Conservation (phyloP, 2,797 vertebrate species). For the Iguana delicatissima region DNA sequence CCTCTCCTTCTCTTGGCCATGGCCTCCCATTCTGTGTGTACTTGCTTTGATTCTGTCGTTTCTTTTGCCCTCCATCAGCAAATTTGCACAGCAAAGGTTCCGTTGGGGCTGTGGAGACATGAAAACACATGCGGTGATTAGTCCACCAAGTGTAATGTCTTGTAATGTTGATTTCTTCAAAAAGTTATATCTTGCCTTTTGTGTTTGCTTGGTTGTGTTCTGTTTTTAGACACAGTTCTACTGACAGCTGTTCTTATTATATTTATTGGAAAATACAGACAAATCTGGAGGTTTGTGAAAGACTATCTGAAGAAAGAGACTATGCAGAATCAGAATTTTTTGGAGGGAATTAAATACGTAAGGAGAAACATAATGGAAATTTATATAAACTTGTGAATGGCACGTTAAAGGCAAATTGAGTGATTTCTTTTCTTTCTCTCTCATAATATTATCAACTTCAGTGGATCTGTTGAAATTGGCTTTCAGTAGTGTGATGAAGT, state of each 20-base stretch:
- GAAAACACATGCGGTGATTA: conserved; percentile 75
- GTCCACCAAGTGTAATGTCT: conserved; percentile 73
- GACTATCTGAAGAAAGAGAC: conserved; percentile 46
- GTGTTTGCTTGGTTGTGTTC: conserved; percentile 44
- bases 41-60: conserved; percentile 97
- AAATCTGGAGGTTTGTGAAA: conserved; percentile 85
- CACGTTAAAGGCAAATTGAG: neutral
- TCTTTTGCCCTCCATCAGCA: conserved; percentile 97
- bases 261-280: conserved; percentile 77
- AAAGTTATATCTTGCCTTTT: conserved; percentile 78
- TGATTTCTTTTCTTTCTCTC: neutral
- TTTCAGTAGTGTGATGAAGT: neutral
- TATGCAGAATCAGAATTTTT: conserved; percentile 74
- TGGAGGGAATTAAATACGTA: neutral
- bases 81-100: conserved; percentile 99
- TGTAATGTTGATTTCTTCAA: conserved; percentile 76
- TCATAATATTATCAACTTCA: neutral
- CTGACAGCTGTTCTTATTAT: conserved; percentile 80
- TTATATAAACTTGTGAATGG: neutral
- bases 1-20: conserved; percentile 98
- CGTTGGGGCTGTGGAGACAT: conserved; percentile 89
- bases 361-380: neutral
- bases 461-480: neutral
- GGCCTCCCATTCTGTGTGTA: conserved; percentile 95
- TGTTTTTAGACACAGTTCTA: conserved; percentile 72